These are phyloP conservation scores for Steinernema carpocapsae DNA, from an alignment of 2,888 invertebrate species.

Conservation along the genomic window DNA sequence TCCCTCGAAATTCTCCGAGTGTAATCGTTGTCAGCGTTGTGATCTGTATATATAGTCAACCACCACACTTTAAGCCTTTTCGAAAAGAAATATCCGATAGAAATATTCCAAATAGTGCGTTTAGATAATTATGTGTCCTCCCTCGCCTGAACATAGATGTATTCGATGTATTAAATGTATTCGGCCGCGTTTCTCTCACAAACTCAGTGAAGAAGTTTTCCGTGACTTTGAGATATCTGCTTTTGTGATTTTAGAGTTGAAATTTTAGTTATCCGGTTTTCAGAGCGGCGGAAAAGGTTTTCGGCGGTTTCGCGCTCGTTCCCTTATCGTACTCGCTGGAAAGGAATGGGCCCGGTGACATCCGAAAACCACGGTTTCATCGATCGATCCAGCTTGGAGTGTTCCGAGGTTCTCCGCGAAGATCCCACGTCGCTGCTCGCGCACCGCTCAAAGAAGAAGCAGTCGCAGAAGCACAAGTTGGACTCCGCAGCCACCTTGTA, in stretches of 20 bases:
- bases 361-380: not conserved
- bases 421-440: not conserved
- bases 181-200: too few relatives aligned
- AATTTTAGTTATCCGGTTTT: too few relatives aligned
- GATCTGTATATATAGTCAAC: slow-evolving; percentile 4
- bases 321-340: too few relatives aligned
- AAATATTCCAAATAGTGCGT: too few relatives aligned
- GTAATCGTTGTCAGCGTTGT: slow-evolving; percentile 73
- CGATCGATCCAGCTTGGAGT: slow-evolving; percentile 1
- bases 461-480: slow-evolving; percentile 18
- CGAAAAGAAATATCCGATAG: too few relatives aligned
- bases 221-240: not conserved
- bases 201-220: too few relatives aligned
- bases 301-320: slow-evolving; percentile 9
- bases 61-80: too few relatives aligned
- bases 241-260: not conserved
- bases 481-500: not conserved
- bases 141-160: too few relatives aligned
- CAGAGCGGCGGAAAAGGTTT: slow-evolving; percentile 8
- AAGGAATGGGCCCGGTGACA: slow-evolving; percentile 9
- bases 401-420: slow-evolving; percentile 12
- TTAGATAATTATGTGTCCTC: too few relatives aligned
- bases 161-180: too few relatives aligned
- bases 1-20: slow-evolving; percentile 95
- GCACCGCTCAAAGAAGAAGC: slow-evolving; percentile 2